These are phyloP conservation scores for Sprattus sprattus DNA, from an alignment of 2,113 vertebrate genomes.

Conservation along the genomic window DNA sequence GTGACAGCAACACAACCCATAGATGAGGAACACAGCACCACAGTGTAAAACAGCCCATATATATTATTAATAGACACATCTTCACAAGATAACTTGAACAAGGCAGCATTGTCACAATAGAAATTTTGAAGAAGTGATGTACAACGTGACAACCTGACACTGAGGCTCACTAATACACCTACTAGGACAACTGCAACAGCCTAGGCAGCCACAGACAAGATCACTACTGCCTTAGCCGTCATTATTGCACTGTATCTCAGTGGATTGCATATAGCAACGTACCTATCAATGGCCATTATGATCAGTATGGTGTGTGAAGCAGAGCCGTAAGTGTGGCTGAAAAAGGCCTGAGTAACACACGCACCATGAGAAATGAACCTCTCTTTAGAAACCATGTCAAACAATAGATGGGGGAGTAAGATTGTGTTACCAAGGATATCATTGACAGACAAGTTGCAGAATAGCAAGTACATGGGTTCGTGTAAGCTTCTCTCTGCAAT, in stretches of 20 bases:
- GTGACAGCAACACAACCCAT: constrained; percentile 54
- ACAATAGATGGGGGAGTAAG: constrained; percentile 53
- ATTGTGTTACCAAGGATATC: constrained; percentile 49
- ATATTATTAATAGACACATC: constrained; percentile 59
- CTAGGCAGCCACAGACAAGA: constrained; percentile 56
- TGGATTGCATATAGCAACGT: constrained; percentile 35
- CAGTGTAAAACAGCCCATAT: constrained; percentile 62
- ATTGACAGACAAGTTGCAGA: constrained; percentile 63
- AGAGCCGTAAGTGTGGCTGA: constrained; percentile 43
- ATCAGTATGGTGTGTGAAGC: constrained; percentile 57
- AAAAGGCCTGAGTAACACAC: constrained; percentile 62
- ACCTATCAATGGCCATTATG: constrained; percentile 63
- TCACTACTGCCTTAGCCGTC: constrained; percentile 52
- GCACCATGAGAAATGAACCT: constrained; percentile 48
- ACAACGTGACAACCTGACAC: constrained; percentile 54
- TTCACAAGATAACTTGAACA: constrained; percentile 64
- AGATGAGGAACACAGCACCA: constrained; percentile 55
- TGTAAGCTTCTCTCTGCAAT: constrained; percentile 56
- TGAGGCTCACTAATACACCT: constrained; percentile 56
- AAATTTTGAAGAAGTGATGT: constrained; percentile 50
- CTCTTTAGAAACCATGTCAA: background rate
- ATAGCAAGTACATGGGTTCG: constrained; percentile 68
- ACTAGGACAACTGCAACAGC: constrained; percentile 31
- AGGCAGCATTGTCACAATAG: constrained; percentile 59
- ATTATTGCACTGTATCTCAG: constrained; percentile 60